Percentiles rank a stretch among this genome's conserved stretches.
Conservation (phyloP, 2,888 invertebrate genomes). For the Coenonympha arcania region DNA sequence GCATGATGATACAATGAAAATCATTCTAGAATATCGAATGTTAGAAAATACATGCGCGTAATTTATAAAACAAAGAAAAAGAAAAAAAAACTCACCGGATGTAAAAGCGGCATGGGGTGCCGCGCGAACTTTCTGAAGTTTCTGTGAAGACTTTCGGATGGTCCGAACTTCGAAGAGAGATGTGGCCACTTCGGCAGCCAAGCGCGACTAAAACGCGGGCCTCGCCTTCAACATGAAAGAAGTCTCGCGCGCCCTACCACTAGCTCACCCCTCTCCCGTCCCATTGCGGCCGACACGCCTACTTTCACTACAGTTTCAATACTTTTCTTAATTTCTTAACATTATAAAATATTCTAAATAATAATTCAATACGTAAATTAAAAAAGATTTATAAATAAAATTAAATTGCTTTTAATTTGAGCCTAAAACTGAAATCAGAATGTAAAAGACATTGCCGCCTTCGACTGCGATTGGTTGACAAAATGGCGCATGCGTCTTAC, state of each 20-base stretch:
- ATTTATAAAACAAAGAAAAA: not conserved
- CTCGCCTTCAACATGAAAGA: no score
- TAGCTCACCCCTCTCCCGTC: slow-evolving; percentile 38
- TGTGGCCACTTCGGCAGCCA: slow-evolving; percentile 49
- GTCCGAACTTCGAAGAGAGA: slow-evolving; percentile 38
- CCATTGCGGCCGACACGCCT: slow-evolving; percentile 35
- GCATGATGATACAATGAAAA: no score
- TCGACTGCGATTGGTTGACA: slow-evolving; percentile 1
- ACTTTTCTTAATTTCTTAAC: not conserved
- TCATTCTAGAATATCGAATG: no score
- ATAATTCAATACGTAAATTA: not conserved
- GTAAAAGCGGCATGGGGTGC: slow-evolving; percentile 59
- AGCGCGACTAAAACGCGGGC: slow-evolving; percentile 45
- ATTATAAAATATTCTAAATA: not conserved
- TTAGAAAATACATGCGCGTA: no score
- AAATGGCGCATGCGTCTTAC: slow-evolving; percentile 8
- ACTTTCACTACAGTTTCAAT: slow-evolving; percentile 16
- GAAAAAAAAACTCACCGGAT: slow-evolving; percentile 46
- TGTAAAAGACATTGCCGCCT: slow-evolving; percentile 10
- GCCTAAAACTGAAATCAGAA: not conserved
- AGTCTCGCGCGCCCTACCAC: no score
- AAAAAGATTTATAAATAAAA: not conserved
- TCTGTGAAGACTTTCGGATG: slow-evolving; percentile 31
- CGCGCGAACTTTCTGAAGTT: slow-evolving; percentile 39
- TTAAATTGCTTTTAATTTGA: not conserved